phyloP scores from a whole-genome alignment of 2,113 vertebrate genomes.

The Onychostruthus taczanowskii region DNA sequence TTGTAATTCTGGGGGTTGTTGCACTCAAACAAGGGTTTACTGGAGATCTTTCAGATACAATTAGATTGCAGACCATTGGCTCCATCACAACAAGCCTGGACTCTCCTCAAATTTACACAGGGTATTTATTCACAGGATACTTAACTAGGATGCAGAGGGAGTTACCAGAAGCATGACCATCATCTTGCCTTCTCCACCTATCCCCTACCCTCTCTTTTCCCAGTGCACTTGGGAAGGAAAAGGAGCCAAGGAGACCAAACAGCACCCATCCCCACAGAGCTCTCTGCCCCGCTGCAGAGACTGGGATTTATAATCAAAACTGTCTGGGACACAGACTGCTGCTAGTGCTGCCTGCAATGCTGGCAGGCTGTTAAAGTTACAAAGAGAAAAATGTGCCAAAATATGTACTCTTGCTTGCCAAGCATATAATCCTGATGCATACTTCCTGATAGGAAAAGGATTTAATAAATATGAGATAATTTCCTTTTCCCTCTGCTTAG shows the following conservation, averaged over 20 bases:
- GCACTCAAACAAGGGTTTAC: conserved; percentile 30
- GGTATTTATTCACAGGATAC: background rate
- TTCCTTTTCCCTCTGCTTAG: conserved; percentile 42
- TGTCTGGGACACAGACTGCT: conserved; percentile 45
- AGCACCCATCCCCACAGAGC: background rate
- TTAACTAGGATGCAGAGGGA: background rate
- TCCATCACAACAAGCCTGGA: background rate
- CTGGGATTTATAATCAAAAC: conserved; percentile 53
- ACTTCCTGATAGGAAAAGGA: conserved; percentile 61
- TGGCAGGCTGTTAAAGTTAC: conserved; percentile 38
- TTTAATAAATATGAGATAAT: conserved; percentile 61
- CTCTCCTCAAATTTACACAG: background rate
- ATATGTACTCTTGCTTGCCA: conserved; percentile 43
- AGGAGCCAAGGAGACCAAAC: background rate
- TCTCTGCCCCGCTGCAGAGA: background rate
- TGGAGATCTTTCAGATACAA: conserved; percentile 37
- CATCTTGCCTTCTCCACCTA: background rate
- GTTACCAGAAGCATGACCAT: background rate
- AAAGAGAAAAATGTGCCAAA: conserved; percentile 48
- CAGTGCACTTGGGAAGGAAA: background rate
- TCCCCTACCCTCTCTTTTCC: background rate
- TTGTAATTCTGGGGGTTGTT: conserved; percentile 5
- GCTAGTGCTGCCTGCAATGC: conserved; percentile 27
- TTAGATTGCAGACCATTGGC: background rate
- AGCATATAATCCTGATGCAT: conserved; percentile 54